Percentiles rank a stretch among this genome's conserved stretches.
These are phyloP conservation scores for Sula dactylatra DNA, from an alignment of 2,113 vertebrate genomes.

Conservation along the genomic window DNA sequence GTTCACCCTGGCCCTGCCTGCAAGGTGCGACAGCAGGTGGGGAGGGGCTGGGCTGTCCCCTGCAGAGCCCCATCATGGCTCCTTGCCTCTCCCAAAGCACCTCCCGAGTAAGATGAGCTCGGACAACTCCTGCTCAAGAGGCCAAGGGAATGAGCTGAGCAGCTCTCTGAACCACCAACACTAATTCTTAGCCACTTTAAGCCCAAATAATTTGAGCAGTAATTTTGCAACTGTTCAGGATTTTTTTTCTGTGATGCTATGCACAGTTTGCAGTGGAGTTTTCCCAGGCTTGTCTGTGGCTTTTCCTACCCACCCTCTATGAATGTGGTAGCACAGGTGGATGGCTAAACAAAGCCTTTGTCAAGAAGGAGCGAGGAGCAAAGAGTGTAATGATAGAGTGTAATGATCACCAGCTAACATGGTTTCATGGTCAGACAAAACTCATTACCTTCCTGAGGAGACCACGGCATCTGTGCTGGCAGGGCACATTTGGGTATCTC, in stretches of 20 bases:
- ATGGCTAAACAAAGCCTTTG: not conserved
- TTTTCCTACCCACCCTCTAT: not conserved
- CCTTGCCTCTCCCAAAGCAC: not conserved
- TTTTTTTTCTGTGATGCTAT: not conserved
- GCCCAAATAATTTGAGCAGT: not conserved
- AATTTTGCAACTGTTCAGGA: not conserved
- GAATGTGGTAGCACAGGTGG: not conserved
- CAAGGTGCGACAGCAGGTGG: accelerated
- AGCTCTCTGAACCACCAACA: not conserved
- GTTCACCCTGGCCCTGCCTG: not conserved
- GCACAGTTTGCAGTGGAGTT: not conserved
- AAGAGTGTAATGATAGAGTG: accelerated
- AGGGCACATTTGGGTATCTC: not conserved
- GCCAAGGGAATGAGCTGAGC: not conserved
- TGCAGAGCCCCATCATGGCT: accelerated
- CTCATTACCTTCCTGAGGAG: not conserved
- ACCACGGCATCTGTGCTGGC: not conserved
- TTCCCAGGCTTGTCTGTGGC: not conserved
- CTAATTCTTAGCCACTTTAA: not conserved
- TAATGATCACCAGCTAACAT: accelerated
- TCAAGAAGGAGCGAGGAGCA: not conserved
- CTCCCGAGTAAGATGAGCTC: not conserved
- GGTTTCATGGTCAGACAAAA: not conserved
- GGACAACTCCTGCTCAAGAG: not conserved
- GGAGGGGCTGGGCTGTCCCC: not conserved